Conservation (phyloP, 2,888 invertebrate genomes). For the Ophion ventricosus region DNA sequence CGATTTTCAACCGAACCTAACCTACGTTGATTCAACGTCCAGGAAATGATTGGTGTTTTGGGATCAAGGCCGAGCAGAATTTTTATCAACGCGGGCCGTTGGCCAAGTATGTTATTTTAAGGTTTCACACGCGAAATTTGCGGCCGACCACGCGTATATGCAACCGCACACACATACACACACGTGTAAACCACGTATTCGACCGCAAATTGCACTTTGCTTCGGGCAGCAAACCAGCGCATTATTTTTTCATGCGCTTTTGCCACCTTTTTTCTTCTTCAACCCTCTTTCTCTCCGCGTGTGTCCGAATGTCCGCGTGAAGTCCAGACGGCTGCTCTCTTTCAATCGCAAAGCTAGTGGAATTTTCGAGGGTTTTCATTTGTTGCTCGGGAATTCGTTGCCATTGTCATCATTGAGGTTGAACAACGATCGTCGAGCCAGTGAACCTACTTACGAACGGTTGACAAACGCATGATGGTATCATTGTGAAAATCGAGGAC, state of each 20-base stretch:
- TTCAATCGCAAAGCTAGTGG: not conserved
- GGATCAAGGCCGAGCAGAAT: constrained; percentile 63
- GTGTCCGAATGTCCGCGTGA: not conserved
- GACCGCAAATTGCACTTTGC: constrained; percentile 51
- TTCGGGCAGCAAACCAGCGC: constrained; percentile 29
- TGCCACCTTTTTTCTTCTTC: constrained; percentile 26
- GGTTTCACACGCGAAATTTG: constrained; percentile 60
- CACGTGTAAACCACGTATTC: constrained; percentile 40
- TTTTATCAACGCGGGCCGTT: constrained; percentile 64
- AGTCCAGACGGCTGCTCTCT: not conserved
- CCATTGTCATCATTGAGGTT: not conserved
- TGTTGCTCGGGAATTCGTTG: not conserved
- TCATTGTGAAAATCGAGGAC: not conserved
- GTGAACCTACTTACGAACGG: too few relatives aligned
- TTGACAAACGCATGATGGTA: too few relatives aligned
- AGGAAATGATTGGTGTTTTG: constrained; percentile 62
- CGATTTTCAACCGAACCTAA: not conserved
- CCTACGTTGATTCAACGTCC: not conserved
- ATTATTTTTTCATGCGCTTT: constrained; percentile 46
- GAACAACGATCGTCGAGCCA: not conserved
- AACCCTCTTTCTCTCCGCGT: not conserved
- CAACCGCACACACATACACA: constrained; percentile 21
- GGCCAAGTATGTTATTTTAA: constrained; percentile 64
- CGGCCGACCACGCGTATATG: constrained; percentile 54
- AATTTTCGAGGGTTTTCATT: not conserved